Evolutionary conservation across 2,888 invertebrate genomes (phyloP).

Genomic region (Cheilosia vulpina): DNA sequence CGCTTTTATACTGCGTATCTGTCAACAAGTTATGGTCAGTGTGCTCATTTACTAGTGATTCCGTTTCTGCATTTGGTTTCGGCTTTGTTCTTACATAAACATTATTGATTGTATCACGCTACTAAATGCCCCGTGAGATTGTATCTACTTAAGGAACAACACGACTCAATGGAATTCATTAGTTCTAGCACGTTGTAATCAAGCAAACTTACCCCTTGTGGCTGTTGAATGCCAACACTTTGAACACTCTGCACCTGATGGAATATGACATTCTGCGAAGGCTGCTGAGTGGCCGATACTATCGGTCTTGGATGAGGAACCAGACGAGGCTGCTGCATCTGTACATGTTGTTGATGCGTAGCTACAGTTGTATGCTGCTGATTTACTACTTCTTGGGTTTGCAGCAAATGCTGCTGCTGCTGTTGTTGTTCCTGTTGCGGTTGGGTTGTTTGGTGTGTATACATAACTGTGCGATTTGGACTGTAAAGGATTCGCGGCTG

Average conservation of each 20-base stretch:
- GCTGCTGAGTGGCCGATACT: constrained; percentile 61
- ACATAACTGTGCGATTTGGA: constrained; percentile 79
- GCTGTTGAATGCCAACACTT: constrained; percentile 70
- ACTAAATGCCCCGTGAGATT: no score
- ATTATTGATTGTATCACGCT: no score
- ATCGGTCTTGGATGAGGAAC: constrained; percentile 68
- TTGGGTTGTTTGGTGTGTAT: constrained; percentile 75
- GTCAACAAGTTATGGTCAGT: no score
- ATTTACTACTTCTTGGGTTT: constrained; percentile 52
- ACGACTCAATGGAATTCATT: not conserved
- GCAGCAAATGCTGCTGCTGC: constrained; percentile 57
- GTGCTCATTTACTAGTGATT: no score
- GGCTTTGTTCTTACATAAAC: no score
- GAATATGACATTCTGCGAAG: constrained; percentile 64
- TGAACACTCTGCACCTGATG: constrained; percentile 74
- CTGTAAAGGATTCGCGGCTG: constrained; percentile 81
- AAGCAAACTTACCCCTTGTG: constrained; percentile 54
- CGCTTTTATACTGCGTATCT: no score
- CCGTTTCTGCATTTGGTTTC: no score
- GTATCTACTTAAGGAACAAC: no score
- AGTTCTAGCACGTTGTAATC: not conserved
- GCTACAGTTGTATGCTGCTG: constrained; percentile 77
- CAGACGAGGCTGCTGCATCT: constrained; percentile 76
- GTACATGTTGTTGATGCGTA: constrained; percentile 80
- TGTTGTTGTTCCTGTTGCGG: constrained; percentile 73